phyloP scores from a whole-genome alignment of 2,797 vertebrate species.

The Apodemus agrarius region DNA sequence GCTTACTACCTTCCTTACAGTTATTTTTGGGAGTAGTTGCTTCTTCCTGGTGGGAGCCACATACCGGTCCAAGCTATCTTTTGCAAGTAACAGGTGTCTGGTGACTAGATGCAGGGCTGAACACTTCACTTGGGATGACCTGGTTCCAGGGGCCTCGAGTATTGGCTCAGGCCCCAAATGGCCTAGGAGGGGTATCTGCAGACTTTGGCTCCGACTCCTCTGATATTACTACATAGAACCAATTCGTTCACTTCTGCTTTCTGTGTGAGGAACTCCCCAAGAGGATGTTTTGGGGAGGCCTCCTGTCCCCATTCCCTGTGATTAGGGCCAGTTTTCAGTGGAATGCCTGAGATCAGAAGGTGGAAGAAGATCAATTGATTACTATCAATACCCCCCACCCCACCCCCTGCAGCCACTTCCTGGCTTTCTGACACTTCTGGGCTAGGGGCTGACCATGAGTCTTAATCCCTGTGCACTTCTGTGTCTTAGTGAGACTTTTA shows the following conservation, averaged over 20 bases:
- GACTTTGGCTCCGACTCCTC: not conserved
- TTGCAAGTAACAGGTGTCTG: slow-evolving; percentile 45
- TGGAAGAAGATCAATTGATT: not conserved
- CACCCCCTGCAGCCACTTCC: not conserved
- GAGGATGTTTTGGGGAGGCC: not conserved
- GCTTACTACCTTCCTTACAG: not conserved
- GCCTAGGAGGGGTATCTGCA: not conserved
- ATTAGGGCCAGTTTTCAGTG: not conserved
- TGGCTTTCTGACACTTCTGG: not conserved
- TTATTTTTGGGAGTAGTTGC: not conserved
- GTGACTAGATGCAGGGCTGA: not conserved
- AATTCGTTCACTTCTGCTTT: not conserved
- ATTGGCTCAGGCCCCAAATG: not conserved
- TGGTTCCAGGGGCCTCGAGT: not conserved
- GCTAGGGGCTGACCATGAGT: not conserved
- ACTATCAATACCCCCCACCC: not conserved
- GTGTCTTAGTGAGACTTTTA: not conserved
- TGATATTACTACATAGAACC: not conserved
- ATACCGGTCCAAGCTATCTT: not conserved
- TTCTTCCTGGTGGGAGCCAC: not conserved
- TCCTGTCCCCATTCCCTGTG: not conserved
- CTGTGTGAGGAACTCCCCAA: not conserved
- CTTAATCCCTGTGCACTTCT: not conserved
- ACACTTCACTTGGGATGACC: not conserved
- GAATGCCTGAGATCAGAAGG: not conserved